Evolutionary conservation across 2,797 vertebrate genomes (phyloP).

Genomic region (Xenopus petersii): DNA sequence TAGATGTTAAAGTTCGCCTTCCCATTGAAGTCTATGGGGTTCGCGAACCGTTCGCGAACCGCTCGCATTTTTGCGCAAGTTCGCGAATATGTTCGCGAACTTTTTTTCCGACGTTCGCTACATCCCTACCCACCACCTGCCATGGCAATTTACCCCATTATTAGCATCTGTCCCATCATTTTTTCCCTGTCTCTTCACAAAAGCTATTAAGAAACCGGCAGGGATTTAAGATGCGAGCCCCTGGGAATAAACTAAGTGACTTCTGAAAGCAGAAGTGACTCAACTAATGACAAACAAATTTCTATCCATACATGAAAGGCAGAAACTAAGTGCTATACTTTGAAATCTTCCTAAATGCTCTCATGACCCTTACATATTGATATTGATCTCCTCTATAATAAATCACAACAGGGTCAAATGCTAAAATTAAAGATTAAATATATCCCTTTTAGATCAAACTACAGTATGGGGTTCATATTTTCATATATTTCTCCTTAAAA

Average conservation of each 20-base stretch:
- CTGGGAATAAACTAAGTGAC: slow-evolving; percentile 33
- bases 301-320: slow-evolving; percentile 13
- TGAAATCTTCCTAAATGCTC: slow-evolving; percentile 21
- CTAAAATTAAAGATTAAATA: too few relatives aligned
- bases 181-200: slow-evolving; percentile 18
- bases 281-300: slow-evolving; percentile 29
- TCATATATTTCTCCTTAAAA: too few relatives aligned
- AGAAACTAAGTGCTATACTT: background rate
- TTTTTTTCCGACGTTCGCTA: too few relatives aligned
- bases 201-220: slow-evolving; percentile 31
- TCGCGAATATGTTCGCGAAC: too few relatives aligned
- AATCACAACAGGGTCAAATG: too few relatives aligned
- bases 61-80: too few relatives aligned
- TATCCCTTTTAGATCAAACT: too few relatives aligned
- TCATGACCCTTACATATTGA: slow-evolving; percentile 21
- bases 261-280: slow-evolving; percentile 15
- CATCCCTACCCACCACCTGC: slow-evolving; percentile 38
- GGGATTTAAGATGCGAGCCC: slow-evolving; percentile 27
- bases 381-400: slow-evolving; percentile 10
- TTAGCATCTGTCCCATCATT: slow-evolving; percentile 40
- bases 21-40: too few relatives aligned
- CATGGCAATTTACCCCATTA: slow-evolving; percentile 37
- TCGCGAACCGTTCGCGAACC: too few relatives aligned
- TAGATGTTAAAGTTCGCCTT: too few relatives aligned
- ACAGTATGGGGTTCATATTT: too few relatives aligned